These are phyloP conservation scores for Dasyurus viverrinus DNA, from an alignment of 2,113 vertebrate species.

Conservation along the genomic window DNA sequence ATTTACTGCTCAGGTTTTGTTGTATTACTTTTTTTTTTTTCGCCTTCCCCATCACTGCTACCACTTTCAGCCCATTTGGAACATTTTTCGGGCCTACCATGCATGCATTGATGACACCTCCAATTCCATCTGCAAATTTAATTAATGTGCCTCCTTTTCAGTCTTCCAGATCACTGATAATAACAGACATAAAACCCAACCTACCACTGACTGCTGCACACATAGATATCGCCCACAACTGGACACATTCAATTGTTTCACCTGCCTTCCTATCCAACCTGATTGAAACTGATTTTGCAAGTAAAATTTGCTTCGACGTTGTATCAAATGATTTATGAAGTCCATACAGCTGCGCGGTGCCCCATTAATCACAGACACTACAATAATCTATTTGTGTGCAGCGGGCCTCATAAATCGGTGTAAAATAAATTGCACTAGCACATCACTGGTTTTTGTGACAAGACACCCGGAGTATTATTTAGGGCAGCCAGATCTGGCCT, in stretches of 20 bases:
- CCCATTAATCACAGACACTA: constrained; percentile 81
- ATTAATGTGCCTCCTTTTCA: constrained; percentile 62
- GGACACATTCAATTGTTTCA: constrained; percentile 52
- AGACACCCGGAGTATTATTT: constrained; percentile 52
- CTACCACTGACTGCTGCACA: not conserved
- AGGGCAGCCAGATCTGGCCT: constrained; percentile 62
- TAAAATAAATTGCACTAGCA: constrained; percentile 74
- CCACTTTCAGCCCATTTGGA: constrained; percentile 56
- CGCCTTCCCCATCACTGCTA: constrained; percentile 45
- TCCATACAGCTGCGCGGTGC: constrained; percentile 68
- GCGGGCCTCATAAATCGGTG: constrained; percentile 77
- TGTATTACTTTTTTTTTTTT: not conserved
- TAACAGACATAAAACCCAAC: constrained; percentile 47
- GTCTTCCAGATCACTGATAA: constrained; percentile 66
- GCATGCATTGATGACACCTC: constrained; percentile 69
- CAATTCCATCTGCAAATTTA: constrained; percentile 78
- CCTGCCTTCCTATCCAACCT: constrained; percentile 51
- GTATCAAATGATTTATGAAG: constrained; percentile 80
- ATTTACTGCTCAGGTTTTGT: not conserved
- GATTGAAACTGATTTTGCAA: constrained; percentile 79
- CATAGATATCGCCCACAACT: constrained; percentile 23
- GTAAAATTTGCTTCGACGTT: constrained; percentile 77
- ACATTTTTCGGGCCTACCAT: constrained; percentile 57
- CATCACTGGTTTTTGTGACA: constrained; percentile 62
- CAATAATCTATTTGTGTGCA: constrained; percentile 81